Evolutionary conservation across 30 jellyfish, hydroid and myxozoan genomes (phyloP).

Genomic region (Turritopsis rubra): DNA sequence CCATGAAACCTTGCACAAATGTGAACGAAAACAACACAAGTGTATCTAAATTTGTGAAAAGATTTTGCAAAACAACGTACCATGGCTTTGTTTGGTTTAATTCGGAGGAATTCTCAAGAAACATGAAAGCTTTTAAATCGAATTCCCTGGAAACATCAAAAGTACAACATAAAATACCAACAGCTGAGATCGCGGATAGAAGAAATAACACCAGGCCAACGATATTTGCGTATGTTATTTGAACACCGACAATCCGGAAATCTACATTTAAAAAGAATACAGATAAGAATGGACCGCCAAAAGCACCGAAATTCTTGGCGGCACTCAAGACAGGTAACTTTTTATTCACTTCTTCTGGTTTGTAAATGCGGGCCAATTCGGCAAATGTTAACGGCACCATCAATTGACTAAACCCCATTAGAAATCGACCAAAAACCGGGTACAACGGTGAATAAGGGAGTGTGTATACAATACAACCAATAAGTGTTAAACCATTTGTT

Average conservation of each 20-base stretch:
- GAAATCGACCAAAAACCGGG: not conserved
- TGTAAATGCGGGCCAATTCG: not conserved
- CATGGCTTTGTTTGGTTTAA: not conserved
- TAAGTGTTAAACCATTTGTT: not conserved
- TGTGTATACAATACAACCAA: not conserved
- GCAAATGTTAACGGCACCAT: not conserved
- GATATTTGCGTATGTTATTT: not conserved
- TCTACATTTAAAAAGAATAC: not conserved
- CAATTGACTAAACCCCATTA: not conserved
- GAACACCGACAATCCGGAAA: not conserved
- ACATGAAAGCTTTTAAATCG: not conserved
- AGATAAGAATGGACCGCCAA: not conserved
- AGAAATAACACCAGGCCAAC: not conserved
- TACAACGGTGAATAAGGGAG: not conserved
- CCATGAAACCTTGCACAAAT: not conserved
- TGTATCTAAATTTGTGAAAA: not conserved
- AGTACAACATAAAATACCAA: not conserved
- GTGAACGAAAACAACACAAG: not conserved
- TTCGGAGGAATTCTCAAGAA: not conserved
- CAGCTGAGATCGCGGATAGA: not conserved
- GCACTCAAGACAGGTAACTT: not conserved
- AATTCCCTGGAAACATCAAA: not conserved
- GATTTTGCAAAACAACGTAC: not conserved
- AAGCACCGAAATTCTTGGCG: not conserved
- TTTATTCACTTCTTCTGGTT: not conserved